Evolutionary conservation across 2,888 invertebrate genomes (phyloP), one percentile per base, ranked within the genome.

Genomic region (Drosophila ustulata): DNA sequence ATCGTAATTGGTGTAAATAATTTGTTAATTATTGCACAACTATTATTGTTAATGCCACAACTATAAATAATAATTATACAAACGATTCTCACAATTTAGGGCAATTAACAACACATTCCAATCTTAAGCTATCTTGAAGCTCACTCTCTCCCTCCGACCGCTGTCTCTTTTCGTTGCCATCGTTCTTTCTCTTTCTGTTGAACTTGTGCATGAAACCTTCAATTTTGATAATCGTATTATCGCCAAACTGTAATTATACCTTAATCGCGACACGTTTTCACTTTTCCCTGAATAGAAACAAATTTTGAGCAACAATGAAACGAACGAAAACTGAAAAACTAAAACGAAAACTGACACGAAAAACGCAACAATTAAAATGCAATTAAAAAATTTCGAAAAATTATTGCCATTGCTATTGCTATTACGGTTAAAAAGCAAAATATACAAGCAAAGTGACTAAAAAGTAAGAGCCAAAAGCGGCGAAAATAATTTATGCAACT

Each of bases 401-500:
- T 70, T 68, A 66, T 61, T 63, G 43, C 26, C 49, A 28, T 52
- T 52, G 28, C 25, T 18, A 18, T 18, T 37, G 37, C 37, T 32
- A 52, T 55, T 49, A 63, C 76, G 56, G 50, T 61, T 77, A 67
- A 47, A 55, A 28, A 47, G 55, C 39, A 43, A 56, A 45, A n/a
- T 55, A 82, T 66, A 82, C 63, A 28, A 28, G 5, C 39, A 73
- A 67, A 66, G 47, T 59, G 34, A 43, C 13, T 58, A 32, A 62
- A 67, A 67, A 68, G 68, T 64, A 64, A 72, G 47, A 67, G 68
- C 59, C 49, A 57, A 43, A 67, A 69, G 51, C 52, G 65, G 64
- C 70, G 52, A 58, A 66, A 62, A 39, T 87, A 87, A 83, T 83
- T 84, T 87, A 83, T 83, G 83, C 83, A 84, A 84, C 69, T 79